Evolutionary conservation across 2,113 vertebrate genomes (phyloP), one percentile per base, ranked within the genome.

Genomic region (Philantomba maxwellii): DNA sequence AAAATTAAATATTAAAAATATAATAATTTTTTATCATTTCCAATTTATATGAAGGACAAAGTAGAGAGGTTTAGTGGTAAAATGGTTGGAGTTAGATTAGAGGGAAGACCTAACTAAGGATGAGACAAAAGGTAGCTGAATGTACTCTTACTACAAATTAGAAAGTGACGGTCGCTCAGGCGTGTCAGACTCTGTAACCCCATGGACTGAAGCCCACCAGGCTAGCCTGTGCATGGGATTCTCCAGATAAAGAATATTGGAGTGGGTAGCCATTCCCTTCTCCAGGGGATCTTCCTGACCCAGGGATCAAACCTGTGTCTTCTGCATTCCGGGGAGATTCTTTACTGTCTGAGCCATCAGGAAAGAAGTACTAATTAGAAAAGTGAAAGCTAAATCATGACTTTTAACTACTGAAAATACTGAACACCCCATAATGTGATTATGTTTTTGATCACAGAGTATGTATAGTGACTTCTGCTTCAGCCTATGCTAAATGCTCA

Each of bases 1-100:
- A 21, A 93, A 92, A 78, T 89, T 87, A 93, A 94, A 89, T 66
- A 75, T 86, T 17, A 93, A 95, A 96, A 84, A 36, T 49, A 4
- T 16, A 87, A 13, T 43, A 66, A 83, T 80, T 92, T 84, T 82
- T 25, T 5, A 66, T 88, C 12, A 87, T 77, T 97, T 89, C n/a
- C 45, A 94, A n/a, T 57, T 93, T 73, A 49, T 8, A 47, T 30
- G 26, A 73, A 64, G 33, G 85, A 91, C 30, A 36, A 91, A 94
- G 60, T 36, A n/a, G 57, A 87, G 64, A 82, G 28, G 47, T 26
- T 77, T 77, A 33, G 21, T 58, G 43, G 62, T 66, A 58, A 82
- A 94, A 33, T 26, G 26, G 25, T 1, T 28, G 12, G 9, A 30
- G 13, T 47, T 33, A 86, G 28, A 75, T 36, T 49, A 70, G 4